Percentiles rank a stretch among this genome's conserved stretches.
Evolutionary conservation across 2,113 vertebrate species (phyloP).

Genomic region (Solea senegalensis): DNA sequence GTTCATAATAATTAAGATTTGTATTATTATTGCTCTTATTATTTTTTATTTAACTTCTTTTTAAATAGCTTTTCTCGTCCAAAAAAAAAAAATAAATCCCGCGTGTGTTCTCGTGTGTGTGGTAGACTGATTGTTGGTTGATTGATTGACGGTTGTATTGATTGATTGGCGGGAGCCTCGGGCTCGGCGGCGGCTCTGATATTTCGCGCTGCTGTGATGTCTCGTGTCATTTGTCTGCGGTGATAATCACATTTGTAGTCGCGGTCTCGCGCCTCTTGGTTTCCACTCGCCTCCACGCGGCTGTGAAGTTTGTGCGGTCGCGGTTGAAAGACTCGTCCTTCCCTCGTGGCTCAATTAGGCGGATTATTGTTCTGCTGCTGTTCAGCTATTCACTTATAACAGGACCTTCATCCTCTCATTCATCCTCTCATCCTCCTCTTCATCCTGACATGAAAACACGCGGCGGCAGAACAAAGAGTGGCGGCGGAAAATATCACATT

Average conservation of each 20-base stretch:
- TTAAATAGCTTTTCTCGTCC: not conserved
- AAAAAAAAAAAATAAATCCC: not conserved
- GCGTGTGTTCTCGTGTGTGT: not conserved
- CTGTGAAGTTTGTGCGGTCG: slow-evolving; percentile 80
- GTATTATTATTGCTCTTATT: not conserved
- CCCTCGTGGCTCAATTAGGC: slow-evolving; percentile 97
- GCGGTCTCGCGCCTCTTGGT: slow-evolving; percentile 71
- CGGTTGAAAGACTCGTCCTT: slow-evolving; percentile 83
- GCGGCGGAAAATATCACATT: slow-evolving; percentile 47
- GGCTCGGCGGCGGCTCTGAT: slow-evolving; percentile 73
- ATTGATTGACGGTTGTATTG: slow-evolving; percentile 27
- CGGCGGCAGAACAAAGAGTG: slow-evolving; percentile 64
- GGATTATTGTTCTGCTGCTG: slow-evolving; percentile 95
- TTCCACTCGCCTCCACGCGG: slow-evolving; percentile 69
- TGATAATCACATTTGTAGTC: slow-evolving; percentile 82
- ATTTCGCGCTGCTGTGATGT: slow-evolving; percentile 70
- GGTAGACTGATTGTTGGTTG: too few species aligned
- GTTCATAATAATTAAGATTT: too few species aligned
- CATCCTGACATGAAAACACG: slow-evolving; percentile 60
- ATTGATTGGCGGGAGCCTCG: slow-evolving; percentile 44
- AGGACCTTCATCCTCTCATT: slow-evolving; percentile 44
- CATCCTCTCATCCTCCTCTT: not conserved
- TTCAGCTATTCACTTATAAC: slow-evolving; percentile 82
- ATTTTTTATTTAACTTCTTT: not conserved
- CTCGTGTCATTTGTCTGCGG: slow-evolving; percentile 82